phyloP scores from a whole-genome alignment of 2,888 invertebrate species.

The Halocaridina rubra region DNA sequence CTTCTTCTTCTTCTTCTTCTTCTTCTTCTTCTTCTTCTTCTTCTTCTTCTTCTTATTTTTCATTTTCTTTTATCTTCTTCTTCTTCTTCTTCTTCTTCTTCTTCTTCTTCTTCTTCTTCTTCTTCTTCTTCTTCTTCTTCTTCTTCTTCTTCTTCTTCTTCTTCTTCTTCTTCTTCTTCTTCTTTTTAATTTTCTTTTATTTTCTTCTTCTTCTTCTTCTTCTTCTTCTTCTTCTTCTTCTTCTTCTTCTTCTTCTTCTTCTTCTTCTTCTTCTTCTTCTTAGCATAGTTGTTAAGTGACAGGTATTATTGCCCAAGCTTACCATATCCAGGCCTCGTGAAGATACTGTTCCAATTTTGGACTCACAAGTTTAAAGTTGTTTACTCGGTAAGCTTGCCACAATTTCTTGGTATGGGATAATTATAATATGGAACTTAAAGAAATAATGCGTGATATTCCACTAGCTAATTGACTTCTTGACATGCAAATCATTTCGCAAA shows the following conservation, averaged over 20 bases:
- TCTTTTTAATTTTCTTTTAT: not conserved
- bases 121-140: not conserved
- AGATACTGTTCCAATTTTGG: too few species aligned
- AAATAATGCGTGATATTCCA: too few species aligned
- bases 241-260: not conserved
- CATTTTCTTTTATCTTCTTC: not conserved
- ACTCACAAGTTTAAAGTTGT: too few species aligned
- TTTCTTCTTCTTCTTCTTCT: slow-evolving; percentile 20
- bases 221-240: slow-evolving; percentile 11
- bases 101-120: not conserved
- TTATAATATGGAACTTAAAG: too few species aligned
- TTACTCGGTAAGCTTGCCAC: too few species aligned
- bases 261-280: not conserved
- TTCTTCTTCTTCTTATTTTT: not conserved
- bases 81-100: not conserved
- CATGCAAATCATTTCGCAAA: too few species aligned
- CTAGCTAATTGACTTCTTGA: too few species aligned
- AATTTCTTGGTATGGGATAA: too few species aligned
- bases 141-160: not conserved
- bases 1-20: not conserved
- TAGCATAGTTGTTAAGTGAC: not conserved
- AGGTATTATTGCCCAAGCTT: too few species aligned
- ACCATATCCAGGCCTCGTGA: too few species aligned
- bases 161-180: not conserved
- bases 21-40: slow-evolving; percentile 6